Percentiles rank a stretch among this genome's conserved stretches.
These are phyloP conservation scores for Drosophila demipolita DNA, from an alignment of 2,888 invertebrate species.

Conservation along the genomic window DNA sequence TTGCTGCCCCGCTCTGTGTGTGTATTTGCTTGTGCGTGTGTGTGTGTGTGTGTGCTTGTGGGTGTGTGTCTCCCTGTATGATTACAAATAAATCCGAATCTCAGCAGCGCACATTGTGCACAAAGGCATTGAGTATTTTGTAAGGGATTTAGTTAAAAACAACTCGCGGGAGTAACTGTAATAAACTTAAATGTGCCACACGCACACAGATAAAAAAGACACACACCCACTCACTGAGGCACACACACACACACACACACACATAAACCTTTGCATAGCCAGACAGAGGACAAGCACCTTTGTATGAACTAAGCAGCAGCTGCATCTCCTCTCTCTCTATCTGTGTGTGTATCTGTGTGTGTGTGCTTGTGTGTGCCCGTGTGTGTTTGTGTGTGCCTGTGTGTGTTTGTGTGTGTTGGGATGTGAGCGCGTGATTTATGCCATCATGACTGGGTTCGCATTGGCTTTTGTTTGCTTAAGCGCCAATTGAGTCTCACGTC, in stretches of 20 bases:
- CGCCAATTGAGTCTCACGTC: constrained; percentile 78
- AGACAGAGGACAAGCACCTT: constrained; percentile 44
- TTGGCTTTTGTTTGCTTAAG: constrained; percentile 72
- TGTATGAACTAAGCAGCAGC: constrained; percentile 21
- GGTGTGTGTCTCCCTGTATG: constrained; percentile 18
- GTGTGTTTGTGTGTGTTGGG: constrained; percentile 25
- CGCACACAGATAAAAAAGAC: constrained; percentile 11
- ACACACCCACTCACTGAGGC: neutral
- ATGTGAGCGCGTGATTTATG: constrained; percentile 67
- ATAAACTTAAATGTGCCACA: constrained; percentile 68
- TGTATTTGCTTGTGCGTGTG: neutral
- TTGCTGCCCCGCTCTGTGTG: constrained; percentile 46
- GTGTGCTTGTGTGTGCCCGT: neutral
- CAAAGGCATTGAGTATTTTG: constrained; percentile 68
- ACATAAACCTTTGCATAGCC: constrained; percentile 2
- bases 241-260: constrained; percentile 2
- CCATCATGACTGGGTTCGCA: constrained; percentile 58
- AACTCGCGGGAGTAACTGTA: constrained; percentile 70
- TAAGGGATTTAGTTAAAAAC: constrained; percentile 69
- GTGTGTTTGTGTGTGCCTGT: constrained; percentile 3
- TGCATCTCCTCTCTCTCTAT: constrained; percentile 10
- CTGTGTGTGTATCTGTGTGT: constrained; percentile 16
- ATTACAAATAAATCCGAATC: constrained; percentile 62
- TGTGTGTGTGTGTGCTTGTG: neutral
- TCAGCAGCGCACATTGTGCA: constrained; percentile 61